phyloP scores from a whole-genome alignment of 1,140 invertebrate species.

The Drosophila willistoni region DNA sequence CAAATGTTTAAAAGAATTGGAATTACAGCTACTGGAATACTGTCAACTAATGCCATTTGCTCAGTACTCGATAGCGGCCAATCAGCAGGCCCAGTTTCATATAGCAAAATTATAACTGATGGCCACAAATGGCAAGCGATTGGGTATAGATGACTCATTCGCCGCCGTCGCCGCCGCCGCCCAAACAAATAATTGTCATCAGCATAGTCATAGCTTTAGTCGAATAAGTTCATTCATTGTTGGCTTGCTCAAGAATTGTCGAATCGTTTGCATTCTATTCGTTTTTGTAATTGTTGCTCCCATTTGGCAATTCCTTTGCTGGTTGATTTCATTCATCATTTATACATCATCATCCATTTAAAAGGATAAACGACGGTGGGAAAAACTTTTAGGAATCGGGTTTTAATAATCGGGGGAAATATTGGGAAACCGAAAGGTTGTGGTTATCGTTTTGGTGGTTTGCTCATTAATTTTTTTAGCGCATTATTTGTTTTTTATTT shows the following conservation, averaged over 20 bases:
- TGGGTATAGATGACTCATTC: slow-evolving; percentile 19
- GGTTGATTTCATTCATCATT: slow-evolving; percentile 47
- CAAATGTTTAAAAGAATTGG: slow-evolving; percentile 62
- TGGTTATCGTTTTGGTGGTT: slow-evolving; percentile 1
- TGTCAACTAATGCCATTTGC: slow-evolving; percentile 78
- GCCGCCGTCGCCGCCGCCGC: background rate
- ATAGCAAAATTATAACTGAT: slow-evolving; percentile 81
- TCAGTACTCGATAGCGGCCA: slow-evolving; percentile 71
- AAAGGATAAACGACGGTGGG: background rate
- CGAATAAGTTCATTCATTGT: slow-evolving; percentile 67
- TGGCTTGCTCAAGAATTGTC: slow-evolving; percentile 71
- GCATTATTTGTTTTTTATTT: slow-evolving; percentile 35
- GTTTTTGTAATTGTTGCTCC: slow-evolving; percentile 61
- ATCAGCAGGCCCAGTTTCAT: slow-evolving; percentile 67
- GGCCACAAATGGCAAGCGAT: slow-evolving; percentile 58
- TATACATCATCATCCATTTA: slow-evolving; percentile 42
- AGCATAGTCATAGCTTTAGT: slow-evolving; percentile 43
- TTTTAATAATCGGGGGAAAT: background rate
- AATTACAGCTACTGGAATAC: slow-evolving; percentile 64
- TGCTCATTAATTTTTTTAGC: background rate
- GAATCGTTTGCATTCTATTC: slow-evolving; percentile 69
- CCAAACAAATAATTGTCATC: slow-evolving; percentile 15
- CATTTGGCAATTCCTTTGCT: slow-evolving; percentile 59
- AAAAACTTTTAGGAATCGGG: slow-evolving; percentile 2
- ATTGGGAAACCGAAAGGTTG: background rate